Conservation (phyloP, 2,113 vertebrate genomes). For the Nymphicus hollandicus region DNA sequence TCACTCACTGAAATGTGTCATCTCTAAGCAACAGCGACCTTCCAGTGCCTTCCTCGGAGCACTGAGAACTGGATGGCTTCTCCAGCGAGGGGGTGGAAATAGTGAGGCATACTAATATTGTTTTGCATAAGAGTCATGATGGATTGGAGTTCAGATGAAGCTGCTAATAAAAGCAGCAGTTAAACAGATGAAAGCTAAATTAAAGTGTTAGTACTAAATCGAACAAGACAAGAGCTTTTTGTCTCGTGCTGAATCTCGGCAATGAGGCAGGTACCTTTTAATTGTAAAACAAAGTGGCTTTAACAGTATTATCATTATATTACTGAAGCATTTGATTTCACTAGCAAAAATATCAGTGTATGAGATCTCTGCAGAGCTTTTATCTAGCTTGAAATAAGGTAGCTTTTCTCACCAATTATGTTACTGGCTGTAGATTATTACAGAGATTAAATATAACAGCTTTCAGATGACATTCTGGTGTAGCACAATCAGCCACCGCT, state of each 20-base stretch:
- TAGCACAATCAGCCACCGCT: neutral
- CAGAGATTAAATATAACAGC: neutral
- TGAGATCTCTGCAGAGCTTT: constrained; percentile 25
- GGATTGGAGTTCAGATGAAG: neutral
- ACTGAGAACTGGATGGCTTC: neutral
- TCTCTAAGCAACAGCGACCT: constrained; percentile 38
- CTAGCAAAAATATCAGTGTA: neutral
- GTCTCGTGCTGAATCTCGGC: neutral
- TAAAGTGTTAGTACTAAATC: constrained; percentile 26
- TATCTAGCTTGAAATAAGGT: constrained; percentile 40
- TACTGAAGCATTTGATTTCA: constrained; percentile 15
- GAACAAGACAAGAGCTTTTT: constrained; percentile 9
- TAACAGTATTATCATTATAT: neutral
- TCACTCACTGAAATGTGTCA: constrained; percentile 32
- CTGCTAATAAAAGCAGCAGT: constrained; percentile 39
- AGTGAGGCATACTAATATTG: neutral
- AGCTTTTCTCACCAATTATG: constrained; percentile 11
- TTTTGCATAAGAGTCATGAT: constrained; percentile 21
- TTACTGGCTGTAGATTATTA: neutral
- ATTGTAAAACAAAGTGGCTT: constrained; percentile 39
- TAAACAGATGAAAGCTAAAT: constrained; percentile 44
- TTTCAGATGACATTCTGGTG: constrained; percentile 14
- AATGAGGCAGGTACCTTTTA: constrained; percentile 21
- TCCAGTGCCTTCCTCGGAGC: neutral
- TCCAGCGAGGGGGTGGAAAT: constrained; percentile 5